Base-by-base conservation (phyloP, 2,888 invertebrate genomes). In the Ennomos fuscantarius region DNA sequence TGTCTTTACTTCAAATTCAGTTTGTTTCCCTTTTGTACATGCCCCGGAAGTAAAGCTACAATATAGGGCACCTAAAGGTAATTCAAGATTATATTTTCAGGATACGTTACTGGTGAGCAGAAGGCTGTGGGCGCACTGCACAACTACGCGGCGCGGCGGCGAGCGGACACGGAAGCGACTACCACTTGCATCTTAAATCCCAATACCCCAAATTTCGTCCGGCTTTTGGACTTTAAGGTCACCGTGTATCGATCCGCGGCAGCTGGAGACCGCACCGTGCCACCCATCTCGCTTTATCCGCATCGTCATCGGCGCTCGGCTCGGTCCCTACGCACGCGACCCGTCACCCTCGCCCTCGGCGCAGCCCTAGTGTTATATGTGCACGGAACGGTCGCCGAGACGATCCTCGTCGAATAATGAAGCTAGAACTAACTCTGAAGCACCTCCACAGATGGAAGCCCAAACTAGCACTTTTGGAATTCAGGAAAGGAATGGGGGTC, bases 171-270 rank as follows among this genome's bases (percentile, higher is more conserved):
- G 24, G 24, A 6, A 24, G 41, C 41, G 13, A 33, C 8, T 11
- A 24, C 31, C 41, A 15, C 40, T 24, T 24, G 1, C 11, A 13
- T 15, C 41, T 10, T 13, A 9, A 39, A 24, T 33, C 15, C 45
- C 57, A 15, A 46, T 47, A 51, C 72, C 73, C 62, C 71, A 73
- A 72, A 76, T 56, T 66, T 62, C 47, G 62, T 78, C 76, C 72
- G 73, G 72, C 65, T 73, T 74, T 76, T 69, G 78, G 78, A 78
- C 70, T 81, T 24, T 86, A 85, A 86, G 85, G 84, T 86, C 87
- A 79, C 78, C 72, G 73, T 62, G 73, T 87, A 89, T 90, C 84
- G 89, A 90, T 89, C 87, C 81, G 82, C 79, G 81, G 78, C 78
- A 82, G 81, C 83, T 82, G 82, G 82, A 73, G 76, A 79, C 79